Conservation (phyloP, 2,888 invertebrate species). For the Liodrosophila aerea region DNA sequence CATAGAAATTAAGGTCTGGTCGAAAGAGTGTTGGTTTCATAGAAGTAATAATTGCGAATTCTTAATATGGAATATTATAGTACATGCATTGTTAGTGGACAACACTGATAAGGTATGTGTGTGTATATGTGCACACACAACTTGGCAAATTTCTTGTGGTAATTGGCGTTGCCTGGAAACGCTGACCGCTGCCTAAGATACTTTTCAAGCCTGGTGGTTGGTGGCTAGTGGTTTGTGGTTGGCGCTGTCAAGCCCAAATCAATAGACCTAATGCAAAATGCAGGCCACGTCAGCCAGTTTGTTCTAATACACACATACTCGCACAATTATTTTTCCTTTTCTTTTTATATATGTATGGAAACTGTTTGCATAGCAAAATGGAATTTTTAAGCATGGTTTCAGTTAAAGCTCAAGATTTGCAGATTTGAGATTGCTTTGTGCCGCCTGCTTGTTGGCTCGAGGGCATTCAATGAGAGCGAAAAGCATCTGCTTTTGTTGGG, state of each 20-base stretch:
- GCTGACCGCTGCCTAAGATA: constrained; percentile 45
- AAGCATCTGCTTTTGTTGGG: constrained; percentile 9
- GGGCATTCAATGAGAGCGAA: constrained; percentile 27
- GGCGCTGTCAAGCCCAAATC: constrained; percentile 22
- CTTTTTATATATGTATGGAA: not conserved
- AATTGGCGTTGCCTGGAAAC: constrained; percentile 41
- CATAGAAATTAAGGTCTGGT: too few relatives aligned
- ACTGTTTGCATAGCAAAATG: constrained; percentile 44
- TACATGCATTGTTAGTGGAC: too few relatives aligned
- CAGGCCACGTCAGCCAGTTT: constrained; percentile 36
- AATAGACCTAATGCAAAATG: constrained; percentile 34
- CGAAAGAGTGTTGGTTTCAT: too few relatives aligned
- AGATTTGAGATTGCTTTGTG: not conserved
- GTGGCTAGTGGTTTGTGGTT: too few relatives aligned
- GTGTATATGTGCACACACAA: not conserved
- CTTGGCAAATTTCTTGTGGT: constrained; percentile 17
- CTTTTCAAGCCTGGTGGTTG: too few relatives aligned
- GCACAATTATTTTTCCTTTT: too few relatives aligned
- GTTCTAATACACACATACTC: not conserved
- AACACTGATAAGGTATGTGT: too few relatives aligned
- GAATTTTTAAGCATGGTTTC: constrained; percentile 41
- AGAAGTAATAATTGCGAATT: too few relatives aligned
- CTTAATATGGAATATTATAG: too few relatives aligned
- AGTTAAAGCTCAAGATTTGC: constrained; percentile 8
- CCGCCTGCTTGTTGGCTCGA: too few relatives aligned